Evolutionary conservation across 1,140 invertebrate species (phyloP).

Genomic region (Epicauta chinensis): DNA sequence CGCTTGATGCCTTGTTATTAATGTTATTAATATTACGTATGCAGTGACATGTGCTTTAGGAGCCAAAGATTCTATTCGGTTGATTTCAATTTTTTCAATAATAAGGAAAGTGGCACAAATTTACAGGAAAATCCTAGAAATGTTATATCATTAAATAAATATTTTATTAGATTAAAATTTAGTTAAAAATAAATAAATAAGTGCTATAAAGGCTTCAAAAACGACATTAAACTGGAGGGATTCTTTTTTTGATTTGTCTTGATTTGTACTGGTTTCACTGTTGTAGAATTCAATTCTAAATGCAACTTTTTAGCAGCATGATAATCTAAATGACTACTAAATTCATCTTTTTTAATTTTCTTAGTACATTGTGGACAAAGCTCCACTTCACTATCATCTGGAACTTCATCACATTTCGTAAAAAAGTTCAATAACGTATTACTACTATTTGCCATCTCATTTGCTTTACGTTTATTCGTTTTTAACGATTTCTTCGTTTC

Average conservation of each 20-base stretch:
- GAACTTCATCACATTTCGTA: constrained; percentile 18
- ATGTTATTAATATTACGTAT: too few relatives aligned
- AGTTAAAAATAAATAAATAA: constrained; percentile 3
- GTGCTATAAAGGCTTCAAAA: constrained; percentile 6
- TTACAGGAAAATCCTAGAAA: too few relatives aligned
- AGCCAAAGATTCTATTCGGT: too few relatives aligned
- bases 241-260: constrained; percentile 4
- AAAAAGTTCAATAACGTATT: constrained; percentile 39
- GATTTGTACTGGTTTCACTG: neutral
- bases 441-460: constrained; percentile 12
- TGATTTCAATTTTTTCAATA: too few relatives aligned
- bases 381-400: constrained; percentile 38
- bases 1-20: too few relatives aligned
- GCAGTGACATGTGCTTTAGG: too few relatives aligned
- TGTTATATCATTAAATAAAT: too few relatives aligned
- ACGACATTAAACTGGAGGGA: constrained; percentile 5
- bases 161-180: too few relatives aligned
- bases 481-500: constrained; percentile 18
- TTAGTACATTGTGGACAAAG: constrained; percentile 58
- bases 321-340: constrained; percentile 61
- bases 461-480: constrained; percentile 23
- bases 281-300: constrained; percentile 40
- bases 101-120: too few relatives aligned
- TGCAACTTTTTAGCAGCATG: constrained; percentile 64
- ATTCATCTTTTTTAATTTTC: constrained; percentile 50